These are phyloP conservation scores for Leistus spinibarbis DNA, from an alignment of 2,888 invertebrate genomes.

Conservation along the genomic window DNA sequence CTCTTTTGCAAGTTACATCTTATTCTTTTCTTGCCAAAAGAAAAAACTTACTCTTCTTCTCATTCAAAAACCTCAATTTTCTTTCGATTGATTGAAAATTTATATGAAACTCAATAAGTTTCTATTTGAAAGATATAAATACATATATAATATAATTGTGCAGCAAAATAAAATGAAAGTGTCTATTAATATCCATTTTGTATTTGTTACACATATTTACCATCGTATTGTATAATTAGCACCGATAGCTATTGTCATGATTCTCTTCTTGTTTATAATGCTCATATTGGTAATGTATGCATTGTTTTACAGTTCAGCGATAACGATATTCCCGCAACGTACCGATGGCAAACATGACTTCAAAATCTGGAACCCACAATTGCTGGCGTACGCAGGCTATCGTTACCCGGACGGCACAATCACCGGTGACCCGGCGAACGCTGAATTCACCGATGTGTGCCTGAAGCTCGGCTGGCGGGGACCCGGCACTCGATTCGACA, in stretches of 20 bases:
- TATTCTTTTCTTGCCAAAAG: neutral
- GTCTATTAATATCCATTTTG: no score
- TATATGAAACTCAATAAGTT: neutral
- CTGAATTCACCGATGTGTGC: conserved; percentile 92
- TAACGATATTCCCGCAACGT: conserved; percentile 92
- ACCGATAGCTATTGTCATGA: neutral
- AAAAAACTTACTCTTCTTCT: neutral
- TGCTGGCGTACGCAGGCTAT: conserved; percentile 92
- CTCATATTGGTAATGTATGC: no score
- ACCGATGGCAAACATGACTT: conserved; percentile 89
- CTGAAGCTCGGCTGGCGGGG: conserved; percentile 90
- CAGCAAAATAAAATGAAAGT: no score
- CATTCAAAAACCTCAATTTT: neutral
- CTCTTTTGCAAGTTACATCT: neutral
- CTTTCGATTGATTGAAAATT: neutral
- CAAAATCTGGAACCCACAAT: conserved; percentile 91
- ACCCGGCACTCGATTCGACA: conserved; percentile 81
- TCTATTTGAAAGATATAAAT: no score
- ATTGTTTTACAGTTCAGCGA: conserved; percentile 78
- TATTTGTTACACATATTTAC: no score
- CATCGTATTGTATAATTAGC: neutral
- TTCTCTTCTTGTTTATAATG: neutral
- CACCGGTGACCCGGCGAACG: conserved; percentile 85
- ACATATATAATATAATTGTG: no score
- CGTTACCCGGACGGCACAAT: conserved; percentile 82